Conservation (phyloP, 1,140 invertebrate genomes). For the Notospermus geniculatus region DNA sequence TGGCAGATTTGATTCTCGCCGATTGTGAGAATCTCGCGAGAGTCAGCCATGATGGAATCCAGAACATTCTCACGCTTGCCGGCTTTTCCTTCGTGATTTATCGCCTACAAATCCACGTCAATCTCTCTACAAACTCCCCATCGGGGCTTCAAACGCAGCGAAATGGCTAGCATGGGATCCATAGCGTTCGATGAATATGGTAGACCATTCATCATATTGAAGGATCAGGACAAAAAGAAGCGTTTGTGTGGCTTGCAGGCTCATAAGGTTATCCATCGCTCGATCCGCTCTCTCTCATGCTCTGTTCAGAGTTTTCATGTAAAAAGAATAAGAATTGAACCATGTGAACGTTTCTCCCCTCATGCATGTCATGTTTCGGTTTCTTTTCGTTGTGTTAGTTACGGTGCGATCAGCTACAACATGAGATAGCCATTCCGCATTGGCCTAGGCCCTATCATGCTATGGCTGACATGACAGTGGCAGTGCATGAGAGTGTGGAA, state of each 20-base stretch:
- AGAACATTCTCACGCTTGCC: neutral
- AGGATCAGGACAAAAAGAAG: slow-evolving; percentile 93
- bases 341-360: too few relatives aligned
- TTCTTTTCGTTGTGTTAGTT: too few relatives aligned
- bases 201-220: slow-evolving; percentile 93
- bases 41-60: neutral
- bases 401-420: too few relatives aligned
- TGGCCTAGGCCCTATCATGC: too few relatives aligned
- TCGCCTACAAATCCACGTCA: neutral
- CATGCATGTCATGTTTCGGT: too few relatives aligned
- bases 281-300: too few relatives aligned
- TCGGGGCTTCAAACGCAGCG: slow-evolving; percentile 9
- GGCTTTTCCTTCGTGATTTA: neutral
- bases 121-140: too few relatives aligned
- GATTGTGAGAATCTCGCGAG: neutral
- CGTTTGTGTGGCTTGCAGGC: slow-evolving; percentile 93
- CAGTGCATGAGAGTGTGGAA: too few relatives aligned
- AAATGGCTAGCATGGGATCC: slow-evolving; percentile 64
- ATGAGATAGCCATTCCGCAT: too few relatives aligned
- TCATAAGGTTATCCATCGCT: slow-evolving; percentile 96
- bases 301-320: too few relatives aligned
- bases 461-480: too few relatives aligned
- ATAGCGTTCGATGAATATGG: slow-evolving; percentile 98
- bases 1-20: neutral
- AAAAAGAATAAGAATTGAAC: too few relatives aligned